phyloP scores from a whole-genome alignment of 2,888 invertebrate species.

The Alloscopus bannaensis region DNA sequence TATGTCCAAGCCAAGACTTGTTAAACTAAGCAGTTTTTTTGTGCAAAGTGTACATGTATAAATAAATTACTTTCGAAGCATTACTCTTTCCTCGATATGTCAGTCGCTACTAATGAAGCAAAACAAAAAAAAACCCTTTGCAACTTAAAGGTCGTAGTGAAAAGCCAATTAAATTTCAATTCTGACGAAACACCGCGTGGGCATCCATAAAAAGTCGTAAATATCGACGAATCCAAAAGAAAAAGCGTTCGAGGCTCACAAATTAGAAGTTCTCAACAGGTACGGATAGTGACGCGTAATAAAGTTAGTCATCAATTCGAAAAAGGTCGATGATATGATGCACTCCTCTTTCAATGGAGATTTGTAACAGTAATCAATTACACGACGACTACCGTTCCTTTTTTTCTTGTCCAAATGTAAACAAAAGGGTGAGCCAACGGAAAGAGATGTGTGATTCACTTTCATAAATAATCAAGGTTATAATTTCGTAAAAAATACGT shows the following conservation, averaged over 20 bases:
- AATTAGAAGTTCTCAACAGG: too few species aligned
- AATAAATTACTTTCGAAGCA: too few species aligned
- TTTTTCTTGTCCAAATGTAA: background rate
- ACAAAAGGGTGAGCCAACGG: conserved; percentile 24
- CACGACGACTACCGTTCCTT: conserved; percentile 23
- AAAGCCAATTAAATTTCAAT: conserved; percentile 54
- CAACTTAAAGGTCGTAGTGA: background rate
- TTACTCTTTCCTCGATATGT: too few species aligned
- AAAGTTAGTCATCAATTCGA: too few species aligned
- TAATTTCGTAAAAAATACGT: too few species aligned
- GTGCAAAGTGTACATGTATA: too few species aligned
- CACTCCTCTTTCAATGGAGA: too few species aligned
- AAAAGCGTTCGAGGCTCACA: too few species aligned
- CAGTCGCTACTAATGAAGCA: background rate
- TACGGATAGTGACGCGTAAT: too few species aligned
- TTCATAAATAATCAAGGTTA: conserved; percentile 47
- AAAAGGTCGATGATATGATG: too few species aligned
- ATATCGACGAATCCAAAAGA: conserved; percentile 13
- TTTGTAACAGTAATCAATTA: conserved; percentile 28
- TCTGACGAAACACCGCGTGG: conserved; percentile 46
- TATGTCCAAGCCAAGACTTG: too few species aligned
- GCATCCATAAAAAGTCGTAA: conserved; percentile 32
- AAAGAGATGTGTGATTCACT: conserved; percentile 35
- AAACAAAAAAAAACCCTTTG: background rate
- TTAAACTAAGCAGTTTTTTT: too few species aligned